Percentiles rank a stretch among this genome's conserved stretches.
Conservation (phyloP, 2,113 vertebrate species). For the Pyrgilauda ruficollis region DNA sequence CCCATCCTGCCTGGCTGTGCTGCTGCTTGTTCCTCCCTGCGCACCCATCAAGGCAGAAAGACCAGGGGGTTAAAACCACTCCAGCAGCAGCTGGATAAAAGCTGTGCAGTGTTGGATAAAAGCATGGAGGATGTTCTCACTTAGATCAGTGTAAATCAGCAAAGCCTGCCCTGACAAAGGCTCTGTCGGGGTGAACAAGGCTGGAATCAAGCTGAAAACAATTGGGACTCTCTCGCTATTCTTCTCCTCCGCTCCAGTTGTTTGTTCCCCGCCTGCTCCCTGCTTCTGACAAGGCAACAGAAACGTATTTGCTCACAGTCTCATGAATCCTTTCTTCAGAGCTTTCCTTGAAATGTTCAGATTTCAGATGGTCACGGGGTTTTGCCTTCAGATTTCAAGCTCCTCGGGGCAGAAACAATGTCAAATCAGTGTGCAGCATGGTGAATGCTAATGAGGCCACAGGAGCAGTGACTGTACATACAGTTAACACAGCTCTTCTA, state of each 20-base stretch:
- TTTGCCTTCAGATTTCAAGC: conserved; percentile 13
- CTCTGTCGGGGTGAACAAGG: neutral
- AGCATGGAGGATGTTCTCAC: neutral
- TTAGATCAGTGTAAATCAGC: neutral
- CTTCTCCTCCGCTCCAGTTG: neutral
- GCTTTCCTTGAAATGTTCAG: neutral
- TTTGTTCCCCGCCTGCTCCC: neutral
- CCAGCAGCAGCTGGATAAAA: neutral
- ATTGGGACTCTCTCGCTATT: neutral
- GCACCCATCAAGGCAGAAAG: neutral
- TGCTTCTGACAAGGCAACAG: neutral
- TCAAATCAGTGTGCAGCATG: neutral
- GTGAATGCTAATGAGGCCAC: neutral
- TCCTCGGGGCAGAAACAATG: conserved; percentile 7
- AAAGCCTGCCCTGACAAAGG: neutral
- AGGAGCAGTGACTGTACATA: neutral
- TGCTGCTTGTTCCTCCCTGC: neutral
- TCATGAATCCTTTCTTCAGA: neutral
- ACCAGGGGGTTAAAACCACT: neutral
- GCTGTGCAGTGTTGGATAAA: neutral
- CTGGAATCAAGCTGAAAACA: conserved; percentile 22
- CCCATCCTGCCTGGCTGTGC: neutral
- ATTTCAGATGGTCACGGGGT: conserved; percentile 18
- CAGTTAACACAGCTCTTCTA: neutral
- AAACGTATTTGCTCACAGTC: neutral